Evolutionary conservation across 1,140 invertebrate species (phyloP).

Genomic region (Lepidurus couesii): DNA sequence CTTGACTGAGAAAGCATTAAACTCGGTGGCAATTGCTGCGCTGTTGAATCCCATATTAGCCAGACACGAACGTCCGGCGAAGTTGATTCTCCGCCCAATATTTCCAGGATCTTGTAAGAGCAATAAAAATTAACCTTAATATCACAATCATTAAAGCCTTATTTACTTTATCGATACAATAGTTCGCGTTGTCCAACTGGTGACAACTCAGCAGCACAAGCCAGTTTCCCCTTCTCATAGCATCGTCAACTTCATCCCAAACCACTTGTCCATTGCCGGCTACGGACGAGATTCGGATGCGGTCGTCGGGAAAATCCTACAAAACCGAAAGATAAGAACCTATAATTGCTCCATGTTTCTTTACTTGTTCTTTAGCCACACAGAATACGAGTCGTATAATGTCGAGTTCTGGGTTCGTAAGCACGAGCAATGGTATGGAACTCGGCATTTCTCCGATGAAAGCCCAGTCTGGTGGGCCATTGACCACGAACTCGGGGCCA

Average conservation of each 20-base stretch:
- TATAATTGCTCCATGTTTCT: neutral
- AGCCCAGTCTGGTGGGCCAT: neutral
- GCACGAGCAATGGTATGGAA: constrained; percentile 23
- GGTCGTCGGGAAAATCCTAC: constrained; percentile 29
- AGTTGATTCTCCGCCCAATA: constrained; percentile 10
- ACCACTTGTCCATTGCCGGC: constrained; percentile 6
- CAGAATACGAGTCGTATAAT: constrained; percentile 17
- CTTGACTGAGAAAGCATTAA: neutral
- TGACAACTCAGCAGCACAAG: constrained; percentile 27
- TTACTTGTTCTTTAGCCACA: constrained; percentile 14
- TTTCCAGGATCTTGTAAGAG: constrained; percentile 23
- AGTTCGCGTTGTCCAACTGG: constrained; percentile 16
- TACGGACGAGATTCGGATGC: constrained; percentile 23
- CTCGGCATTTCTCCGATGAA: constrained; percentile 8
- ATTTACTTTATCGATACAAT: neutral
- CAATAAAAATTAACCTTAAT: neutral
- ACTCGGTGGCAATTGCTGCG: neutral
- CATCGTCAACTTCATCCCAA: constrained; percentile 31
- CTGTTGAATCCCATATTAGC: constrained; percentile 23
- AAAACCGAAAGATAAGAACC: neutral
- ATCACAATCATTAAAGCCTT: neutral
- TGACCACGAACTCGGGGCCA: neutral
- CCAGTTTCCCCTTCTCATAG: constrained; percentile 31
- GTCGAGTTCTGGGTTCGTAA: constrained; percentile 20
- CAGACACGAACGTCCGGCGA: constrained; percentile 28